Base-by-base conservation (phyloP, 1,140 invertebrate genomes). In the Pectinophora gossypiella region DNA sequence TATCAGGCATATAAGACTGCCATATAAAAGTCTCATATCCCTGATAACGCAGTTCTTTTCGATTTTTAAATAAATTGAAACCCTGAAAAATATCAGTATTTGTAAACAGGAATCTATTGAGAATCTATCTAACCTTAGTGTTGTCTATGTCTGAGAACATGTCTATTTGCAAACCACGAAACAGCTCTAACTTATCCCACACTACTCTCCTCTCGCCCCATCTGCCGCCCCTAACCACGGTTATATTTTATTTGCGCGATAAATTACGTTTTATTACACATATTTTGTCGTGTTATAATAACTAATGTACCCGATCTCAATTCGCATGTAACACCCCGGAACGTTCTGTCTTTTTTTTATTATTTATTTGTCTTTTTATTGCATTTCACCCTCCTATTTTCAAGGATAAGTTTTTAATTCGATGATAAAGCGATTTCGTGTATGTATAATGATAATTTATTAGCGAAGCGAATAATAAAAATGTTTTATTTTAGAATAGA, bases 281-380 rank as follows among this genome's bases (percentile, higher is more conserved):
- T 89, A 88, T 89, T 88, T 88, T 88, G 87, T 86, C 79, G 87
- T 86, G 87, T 87, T 88, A 87, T 87, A 88, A 88, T 88, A 88
- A 88, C 85, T 88, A 88, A 88, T 88, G 87, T 85, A 88, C 77
- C 85, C 42, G 42, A 57, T 61, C 84, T 84, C 81, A 86, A 87
- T 87, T 88, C 83, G 75, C 85, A 73, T 87, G 84, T 85, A 85
- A 87, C 81, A 74, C 80, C 67, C 65, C 80, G 72, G 74, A 32
- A 32, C 27, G 27, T 12, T n/a, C n/a, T 9, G 9, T 32, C 9
- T 32, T 32, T 32, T 32, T 32, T 78, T 78, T 72, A 64, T 76
- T 80, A 74, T 82, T 82, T 78, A 76, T 81, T 59, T 56, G 56
- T 51, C 51, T 61, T 71, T 79, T 79, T 75, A 79, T 77, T 75